These are phyloP conservation scores for Aplysia californica DNA, from an alignment of 1,140 invertebrate species.

Conservation along the genomic window DNA sequence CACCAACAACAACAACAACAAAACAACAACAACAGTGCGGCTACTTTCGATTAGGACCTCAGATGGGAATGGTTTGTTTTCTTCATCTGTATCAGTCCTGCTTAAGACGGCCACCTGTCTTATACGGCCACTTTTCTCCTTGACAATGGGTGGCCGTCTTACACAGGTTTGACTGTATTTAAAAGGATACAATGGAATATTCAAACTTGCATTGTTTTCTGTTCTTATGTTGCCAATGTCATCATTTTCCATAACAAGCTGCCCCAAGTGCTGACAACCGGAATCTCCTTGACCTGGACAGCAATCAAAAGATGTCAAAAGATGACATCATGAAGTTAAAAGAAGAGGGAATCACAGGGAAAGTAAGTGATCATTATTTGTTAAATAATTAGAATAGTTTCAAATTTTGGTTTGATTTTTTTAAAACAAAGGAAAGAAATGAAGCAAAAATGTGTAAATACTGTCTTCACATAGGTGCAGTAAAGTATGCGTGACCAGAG, in stretches of 20 bases:
- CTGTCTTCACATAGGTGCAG: too few relatives aligned
- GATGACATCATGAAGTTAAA: slow-evolving; percentile 85
- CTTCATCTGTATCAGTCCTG: neutral
- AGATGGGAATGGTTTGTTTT: too few relatives aligned
- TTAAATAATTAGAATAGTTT: too few relatives aligned
- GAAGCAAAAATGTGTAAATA: too few relatives aligned
- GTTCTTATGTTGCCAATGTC: neutral
- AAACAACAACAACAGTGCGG: too few relatives aligned
- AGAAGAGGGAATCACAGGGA: slow-evolving; percentile 79
- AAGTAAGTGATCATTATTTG: too few relatives aligned
- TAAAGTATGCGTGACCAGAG: too few relatives aligned
- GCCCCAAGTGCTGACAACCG: slow-evolving; percentile 82
- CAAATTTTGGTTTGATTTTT: too few relatives aligned
- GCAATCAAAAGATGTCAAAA: slow-evolving; percentile 85
- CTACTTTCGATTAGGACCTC: too few relatives aligned
- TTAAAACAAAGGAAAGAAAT: too few relatives aligned
- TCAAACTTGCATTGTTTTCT: neutral
- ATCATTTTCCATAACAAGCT: slow-evolving; percentile 47
- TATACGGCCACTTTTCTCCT: neutral
- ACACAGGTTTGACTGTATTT: neutral
- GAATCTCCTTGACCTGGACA: slow-evolving; percentile 83
- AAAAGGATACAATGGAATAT: neutral
- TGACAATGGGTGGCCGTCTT: neutral
- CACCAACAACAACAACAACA: too few relatives aligned
- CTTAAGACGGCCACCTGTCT: too few relatives aligned